A percentile compares a stretch with the other conserved stretches of the same genome.
phyloP scores from a whole-genome alignment of 2,888 invertebrate species.

The Drosophila incognita region DNA sequence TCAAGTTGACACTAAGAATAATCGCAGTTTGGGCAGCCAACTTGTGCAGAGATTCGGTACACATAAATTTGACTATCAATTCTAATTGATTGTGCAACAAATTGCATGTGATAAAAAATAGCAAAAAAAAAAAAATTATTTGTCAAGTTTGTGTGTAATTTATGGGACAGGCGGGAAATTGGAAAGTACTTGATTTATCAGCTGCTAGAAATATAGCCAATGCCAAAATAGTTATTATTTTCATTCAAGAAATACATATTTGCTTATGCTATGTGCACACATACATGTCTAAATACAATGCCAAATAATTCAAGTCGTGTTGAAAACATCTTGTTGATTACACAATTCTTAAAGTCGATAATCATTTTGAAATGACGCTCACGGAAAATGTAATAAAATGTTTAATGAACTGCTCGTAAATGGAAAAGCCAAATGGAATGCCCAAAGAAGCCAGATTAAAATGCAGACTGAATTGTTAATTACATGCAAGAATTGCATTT shows the following conservation, averaged over 20 bases:
- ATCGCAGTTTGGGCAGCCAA: constrained; percentile 38
- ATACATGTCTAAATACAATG: not conserved
- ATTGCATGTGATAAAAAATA: not conserved
- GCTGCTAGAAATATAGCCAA: not conserved
- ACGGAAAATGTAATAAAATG: constrained; percentile 32
- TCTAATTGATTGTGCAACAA: constrained; percentile 14
- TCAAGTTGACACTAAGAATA: constrained; percentile 39
- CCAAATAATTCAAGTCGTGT: not conserved
- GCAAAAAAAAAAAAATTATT: not conserved
- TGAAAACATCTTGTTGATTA: too few relatives aligned
- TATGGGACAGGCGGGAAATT: constrained; percentile 15
- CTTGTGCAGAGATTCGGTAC: constrained; percentile 6
- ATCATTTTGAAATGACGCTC: constrained; percentile 30
- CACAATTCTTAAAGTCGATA: constrained; percentile 18
- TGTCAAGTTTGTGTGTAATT: constrained; percentile 8
- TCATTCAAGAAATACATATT: not conserved
- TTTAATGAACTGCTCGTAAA: constrained; percentile 22
- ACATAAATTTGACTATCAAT: constrained; percentile 39
- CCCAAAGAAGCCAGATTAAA: constrained; percentile 12
- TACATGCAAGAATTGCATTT: constrained; percentile 43
- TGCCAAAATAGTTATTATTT: not conserved
- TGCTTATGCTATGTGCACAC: not conserved
- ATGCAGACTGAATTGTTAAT: constrained; percentile 31
- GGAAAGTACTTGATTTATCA: constrained; percentile 9
- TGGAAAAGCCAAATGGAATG: constrained; percentile 16